Evolutionary conservation across 2,797 vertebrate genomes (phyloP).

Genomic region (Notoglanidium macrostoma): DNA sequence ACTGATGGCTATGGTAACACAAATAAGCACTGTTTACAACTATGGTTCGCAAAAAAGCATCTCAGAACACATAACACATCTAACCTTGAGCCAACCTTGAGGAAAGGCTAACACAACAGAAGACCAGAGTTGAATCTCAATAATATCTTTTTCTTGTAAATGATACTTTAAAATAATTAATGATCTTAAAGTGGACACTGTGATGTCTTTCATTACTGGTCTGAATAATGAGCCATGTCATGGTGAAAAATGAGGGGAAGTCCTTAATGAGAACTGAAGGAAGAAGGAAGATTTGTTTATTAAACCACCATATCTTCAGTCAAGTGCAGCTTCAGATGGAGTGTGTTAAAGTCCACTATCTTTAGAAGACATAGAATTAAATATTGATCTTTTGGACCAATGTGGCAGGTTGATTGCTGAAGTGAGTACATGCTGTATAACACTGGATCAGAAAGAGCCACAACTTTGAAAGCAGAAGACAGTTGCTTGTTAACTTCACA

Average conservation of each 20-base stretch:
- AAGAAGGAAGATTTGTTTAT: neutral
- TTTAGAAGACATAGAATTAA: slow-evolving; percentile 8
- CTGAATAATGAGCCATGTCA: slow-evolving; percentile 6
- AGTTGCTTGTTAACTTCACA: neutral
- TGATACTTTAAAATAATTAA: neutral
- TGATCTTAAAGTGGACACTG: neutral
- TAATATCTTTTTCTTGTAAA: neutral
- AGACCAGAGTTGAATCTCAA: neutral
- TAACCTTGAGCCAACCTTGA: neutral
- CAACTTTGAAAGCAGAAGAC: neutral
- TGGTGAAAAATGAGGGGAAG: neutral
- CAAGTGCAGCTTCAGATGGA: neutral
- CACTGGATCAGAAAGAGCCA: neutral
- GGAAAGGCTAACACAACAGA: neutral
- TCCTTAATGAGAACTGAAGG: neutral
- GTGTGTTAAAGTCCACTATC: neutral
- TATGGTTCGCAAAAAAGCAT: neutral
- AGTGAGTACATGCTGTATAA: neutral
- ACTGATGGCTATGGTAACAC: neutral
- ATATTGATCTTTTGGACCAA: slow-evolving; percentile 25
- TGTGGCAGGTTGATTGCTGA: neutral
- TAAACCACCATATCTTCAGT: neutral
- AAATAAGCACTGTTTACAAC: neutral
- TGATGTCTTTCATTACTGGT: neutral
- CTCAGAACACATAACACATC: neutral